These are phyloP conservation scores for Zygaena filipendulae DNA, from an alignment of 2,888 invertebrate genomes.

Conservation along the genomic window DNA sequence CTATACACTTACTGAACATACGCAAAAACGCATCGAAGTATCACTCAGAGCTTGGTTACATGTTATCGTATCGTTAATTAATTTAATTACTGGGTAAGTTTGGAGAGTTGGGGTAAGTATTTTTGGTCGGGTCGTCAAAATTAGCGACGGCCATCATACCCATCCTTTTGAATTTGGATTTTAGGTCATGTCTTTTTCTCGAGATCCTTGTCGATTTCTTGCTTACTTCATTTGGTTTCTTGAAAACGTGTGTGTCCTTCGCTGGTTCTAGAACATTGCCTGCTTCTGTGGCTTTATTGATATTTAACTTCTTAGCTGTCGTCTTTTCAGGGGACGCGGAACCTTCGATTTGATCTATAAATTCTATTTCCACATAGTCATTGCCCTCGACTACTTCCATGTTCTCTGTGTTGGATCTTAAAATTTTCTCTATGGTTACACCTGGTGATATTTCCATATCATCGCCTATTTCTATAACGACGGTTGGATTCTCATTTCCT, in stretches of 20 bases:
- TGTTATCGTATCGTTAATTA: too few species aligned
- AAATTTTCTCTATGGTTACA: neutral
- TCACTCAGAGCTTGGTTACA: too few species aligned
- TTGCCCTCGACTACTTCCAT: neutral
- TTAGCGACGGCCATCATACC: conserved; percentile 33
- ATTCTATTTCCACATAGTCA: neutral
- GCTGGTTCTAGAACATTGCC: neutral
- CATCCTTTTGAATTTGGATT: conserved; percentile 30
- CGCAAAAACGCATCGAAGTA: too few species aligned
- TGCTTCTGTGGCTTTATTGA: neutral
- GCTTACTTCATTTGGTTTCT: conserved; percentile 1
- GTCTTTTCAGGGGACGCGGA: too few species aligned
- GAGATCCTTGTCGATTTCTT: conserved; percentile 19
- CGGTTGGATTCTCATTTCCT: neutral
- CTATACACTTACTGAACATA: too few species aligned
- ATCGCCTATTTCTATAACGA: neutral
- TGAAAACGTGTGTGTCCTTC: neutral
- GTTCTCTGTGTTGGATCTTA: neutral
- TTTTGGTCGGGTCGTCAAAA: too few species aligned
- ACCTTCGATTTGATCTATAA: too few species aligned
- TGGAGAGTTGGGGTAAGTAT: too few species aligned
- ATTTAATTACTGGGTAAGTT: too few species aligned
- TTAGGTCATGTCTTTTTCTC: conserved; percentile 23
- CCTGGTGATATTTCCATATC: neutral
- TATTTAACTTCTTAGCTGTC: neutral